Conservation (phyloP, 2,113 vertebrate species). For the Vidua macroura region DNA sequence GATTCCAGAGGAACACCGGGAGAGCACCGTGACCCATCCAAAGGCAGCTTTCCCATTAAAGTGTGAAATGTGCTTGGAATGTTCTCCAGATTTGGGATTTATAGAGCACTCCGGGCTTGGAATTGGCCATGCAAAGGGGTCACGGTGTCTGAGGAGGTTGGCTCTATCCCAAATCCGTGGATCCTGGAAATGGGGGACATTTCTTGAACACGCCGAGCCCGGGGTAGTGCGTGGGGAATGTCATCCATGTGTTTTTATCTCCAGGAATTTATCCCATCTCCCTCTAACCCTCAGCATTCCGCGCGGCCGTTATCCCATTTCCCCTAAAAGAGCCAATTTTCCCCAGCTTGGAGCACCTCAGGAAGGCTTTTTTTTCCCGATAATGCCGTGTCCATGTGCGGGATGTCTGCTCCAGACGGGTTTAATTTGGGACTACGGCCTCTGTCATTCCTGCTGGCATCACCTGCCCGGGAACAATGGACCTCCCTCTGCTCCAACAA, state of each 20-base stretch:
- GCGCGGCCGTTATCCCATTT: neutral
- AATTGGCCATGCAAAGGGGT: neutral
- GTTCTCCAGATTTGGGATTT: neutral
- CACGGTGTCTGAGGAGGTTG: neutral
- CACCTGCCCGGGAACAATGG: neutral
- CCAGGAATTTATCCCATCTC: neutral
- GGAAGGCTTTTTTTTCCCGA: neutral
- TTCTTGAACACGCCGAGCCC: neutral
- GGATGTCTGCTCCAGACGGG: neutral
- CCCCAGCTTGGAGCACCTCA: fast-evolving
- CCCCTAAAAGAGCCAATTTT: fast-evolving
- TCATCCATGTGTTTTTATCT: fast-evolving
- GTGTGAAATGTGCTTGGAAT: neutral
- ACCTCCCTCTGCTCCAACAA: neutral
- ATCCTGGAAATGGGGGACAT: fast-evolving
- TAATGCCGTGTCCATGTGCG: neutral
- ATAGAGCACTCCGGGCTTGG: neutral
- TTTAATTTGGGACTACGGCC: neutral
- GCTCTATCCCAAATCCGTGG: neutral
- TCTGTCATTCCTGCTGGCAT: neutral
- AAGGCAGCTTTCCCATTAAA: neutral
- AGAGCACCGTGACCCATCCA: slow-evolving; percentile 30
- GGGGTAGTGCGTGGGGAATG: neutral
- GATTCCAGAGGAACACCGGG: neutral
- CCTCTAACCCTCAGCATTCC: no score